These are phyloP conservation scores for Parus major DNA, from an alignment of 2,113 vertebrate genomes.

Conservation along the genomic window DNA sequence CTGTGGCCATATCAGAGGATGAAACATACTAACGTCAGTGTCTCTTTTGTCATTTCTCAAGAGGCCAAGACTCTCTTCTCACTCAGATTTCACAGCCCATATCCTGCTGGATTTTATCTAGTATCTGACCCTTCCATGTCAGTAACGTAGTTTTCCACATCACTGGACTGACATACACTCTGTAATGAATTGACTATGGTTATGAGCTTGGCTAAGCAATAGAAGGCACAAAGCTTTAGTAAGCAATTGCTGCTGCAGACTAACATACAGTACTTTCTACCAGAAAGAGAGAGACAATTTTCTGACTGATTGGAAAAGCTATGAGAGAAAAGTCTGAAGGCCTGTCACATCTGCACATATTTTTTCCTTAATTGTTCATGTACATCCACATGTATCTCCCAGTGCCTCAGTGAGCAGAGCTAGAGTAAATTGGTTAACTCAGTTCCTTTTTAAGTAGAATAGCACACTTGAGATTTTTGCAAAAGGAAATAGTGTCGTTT, in stretches of 20 bases:
- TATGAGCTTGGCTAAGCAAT: constrained; percentile 4
- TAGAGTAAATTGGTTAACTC: neutral
- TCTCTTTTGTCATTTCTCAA: neutral
- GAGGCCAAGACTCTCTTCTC: neutral
- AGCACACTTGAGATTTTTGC: neutral
- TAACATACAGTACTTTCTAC: neutral
- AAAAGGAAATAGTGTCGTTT: neutral
- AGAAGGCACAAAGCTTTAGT: neutral
- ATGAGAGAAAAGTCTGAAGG: constrained; percentile 33
- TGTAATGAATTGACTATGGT: constrained; percentile 17
- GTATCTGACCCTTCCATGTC: neutral
- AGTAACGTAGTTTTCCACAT: neutral
- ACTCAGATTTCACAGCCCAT: neutral
- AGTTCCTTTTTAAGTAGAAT: neutral
- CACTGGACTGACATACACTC: constrained; percentile 12
- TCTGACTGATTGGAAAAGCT: constrained; percentile 54
- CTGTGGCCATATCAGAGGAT: neutral
- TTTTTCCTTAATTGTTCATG: constrained; percentile 34
- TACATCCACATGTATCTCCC: constrained; percentile 4
- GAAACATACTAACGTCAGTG: neutral
- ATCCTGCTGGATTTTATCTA: neutral
- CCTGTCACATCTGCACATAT: constrained; percentile 20
- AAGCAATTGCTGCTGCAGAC: constrained; percentile 23
- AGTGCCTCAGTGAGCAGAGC: neutral
- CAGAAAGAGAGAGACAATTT: constrained; percentile 42